These are phyloP conservation scores for Apteryx owenii DNA, from an alignment of 2,113 vertebrate genomes.

Conservation along the genomic window DNA sequence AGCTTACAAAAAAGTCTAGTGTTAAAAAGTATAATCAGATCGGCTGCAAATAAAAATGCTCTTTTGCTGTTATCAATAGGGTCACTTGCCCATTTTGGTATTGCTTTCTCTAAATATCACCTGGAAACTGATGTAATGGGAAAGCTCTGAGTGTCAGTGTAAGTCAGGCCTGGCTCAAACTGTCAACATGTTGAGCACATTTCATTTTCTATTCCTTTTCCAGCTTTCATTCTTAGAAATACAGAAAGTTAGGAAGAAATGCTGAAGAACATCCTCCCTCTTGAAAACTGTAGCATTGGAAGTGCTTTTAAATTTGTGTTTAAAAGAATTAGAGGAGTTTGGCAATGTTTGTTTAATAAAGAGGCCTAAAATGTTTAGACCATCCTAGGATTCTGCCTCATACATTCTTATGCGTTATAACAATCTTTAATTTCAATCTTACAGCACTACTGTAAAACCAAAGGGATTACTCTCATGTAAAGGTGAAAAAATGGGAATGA, in stretches of 20 bases:
- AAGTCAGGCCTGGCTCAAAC: background rate
- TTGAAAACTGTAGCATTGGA: background rate
- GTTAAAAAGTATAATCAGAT: background rate
- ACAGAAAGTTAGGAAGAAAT: background rate
- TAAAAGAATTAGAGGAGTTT: background rate
- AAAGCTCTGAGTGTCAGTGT: background rate
- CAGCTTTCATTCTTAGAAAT: background rate
- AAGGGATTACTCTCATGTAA: background rate
- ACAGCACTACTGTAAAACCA: background rate
- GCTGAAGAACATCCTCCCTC: background rate
- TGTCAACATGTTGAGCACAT: background rate
- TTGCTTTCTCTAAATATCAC: background rate
- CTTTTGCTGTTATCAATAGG: background rate
- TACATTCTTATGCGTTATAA: background rate
- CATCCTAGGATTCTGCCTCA: background rate
- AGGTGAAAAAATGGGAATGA: background rate
- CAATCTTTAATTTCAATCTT: background rate
- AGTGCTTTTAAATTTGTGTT: background rate
- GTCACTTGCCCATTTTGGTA: background rate
- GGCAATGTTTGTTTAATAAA: background rate
- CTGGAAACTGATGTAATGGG: background rate
- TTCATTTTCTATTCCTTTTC: background rate
- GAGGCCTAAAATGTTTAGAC: background rate
- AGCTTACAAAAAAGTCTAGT: background rate
- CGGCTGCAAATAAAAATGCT: background rate